A percentile compares a stretch with the other conserved stretches of the same genome.
phyloP scores from a whole-genome alignment of 2,113 vertebrate genomes.

The Noturus placidus region DNA sequence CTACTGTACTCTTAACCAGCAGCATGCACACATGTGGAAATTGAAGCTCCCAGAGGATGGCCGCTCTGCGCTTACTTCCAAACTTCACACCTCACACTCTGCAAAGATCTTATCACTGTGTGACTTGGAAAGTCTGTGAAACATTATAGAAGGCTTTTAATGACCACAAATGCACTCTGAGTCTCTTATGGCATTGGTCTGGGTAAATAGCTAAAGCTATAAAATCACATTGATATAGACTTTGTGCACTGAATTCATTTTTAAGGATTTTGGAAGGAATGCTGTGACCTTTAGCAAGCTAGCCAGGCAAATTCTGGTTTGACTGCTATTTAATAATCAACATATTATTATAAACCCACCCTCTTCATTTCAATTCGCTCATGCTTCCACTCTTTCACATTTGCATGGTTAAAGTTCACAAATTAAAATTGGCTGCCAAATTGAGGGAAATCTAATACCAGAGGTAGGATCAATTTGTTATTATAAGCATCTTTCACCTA shows the following conservation, averaged over 20 bases:
- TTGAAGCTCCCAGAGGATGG: constrained; percentile 46
- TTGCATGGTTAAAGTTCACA: not conserved
- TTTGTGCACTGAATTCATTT: constrained; percentile 14
- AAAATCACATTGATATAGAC: not conserved
- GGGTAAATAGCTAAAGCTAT: constrained; percentile 1
- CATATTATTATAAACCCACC: not conserved
- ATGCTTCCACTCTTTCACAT: not conserved
- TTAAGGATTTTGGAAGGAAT: not conserved
- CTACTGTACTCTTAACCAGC: constrained; percentile 43
- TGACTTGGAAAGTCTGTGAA: constrained; percentile 29
- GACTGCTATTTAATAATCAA: not conserved
- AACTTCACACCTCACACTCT: constrained; percentile 40
- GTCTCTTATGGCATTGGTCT: constrained; percentile 2
- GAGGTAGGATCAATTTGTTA: not conserved
- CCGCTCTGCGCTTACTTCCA: constrained; percentile 51
- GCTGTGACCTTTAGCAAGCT: not conserved
- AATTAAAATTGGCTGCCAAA: not conserved
- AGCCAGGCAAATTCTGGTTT: not conserved
- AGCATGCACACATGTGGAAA: constrained; percentile 43
- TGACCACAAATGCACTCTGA: constrained; percentile 12
- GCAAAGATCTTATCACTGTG: constrained; percentile 48
- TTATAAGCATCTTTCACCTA: not conserved
- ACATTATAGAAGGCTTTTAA: constrained; percentile 46
- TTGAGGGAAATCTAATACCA: not conserved
- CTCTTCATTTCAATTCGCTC: not conserved